These are phyloP conservation scores for Dysidea cf. avara DNA, from an alignment of 37 sponge, comb jelly and placozoan species.

Conservation along the genomic window DNA sequence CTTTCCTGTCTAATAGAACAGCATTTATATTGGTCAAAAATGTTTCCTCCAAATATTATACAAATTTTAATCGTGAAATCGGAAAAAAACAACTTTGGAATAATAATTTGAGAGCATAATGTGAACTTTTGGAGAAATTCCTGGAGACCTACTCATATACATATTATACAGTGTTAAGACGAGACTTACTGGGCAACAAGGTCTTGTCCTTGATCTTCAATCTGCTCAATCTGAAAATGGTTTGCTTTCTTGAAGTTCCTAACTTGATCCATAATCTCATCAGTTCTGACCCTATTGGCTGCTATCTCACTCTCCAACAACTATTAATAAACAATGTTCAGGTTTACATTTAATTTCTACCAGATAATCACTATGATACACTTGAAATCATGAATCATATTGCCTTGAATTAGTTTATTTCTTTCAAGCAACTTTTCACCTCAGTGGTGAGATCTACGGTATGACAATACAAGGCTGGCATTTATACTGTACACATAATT, in stretches of 20 bases:
- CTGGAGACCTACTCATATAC: too few species aligned
- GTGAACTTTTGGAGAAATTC: background rate
- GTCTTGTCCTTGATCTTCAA: slow-evolving; percentile 81
- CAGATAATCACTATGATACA: too few species aligned
- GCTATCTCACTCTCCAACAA: slow-evolving; percentile 83
- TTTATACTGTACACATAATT: background rate
- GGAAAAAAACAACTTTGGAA: too few species aligned
- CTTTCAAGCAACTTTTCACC: too few species aligned
- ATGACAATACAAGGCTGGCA: background rate
- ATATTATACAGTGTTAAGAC: too few species aligned
- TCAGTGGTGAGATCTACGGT: background rate
- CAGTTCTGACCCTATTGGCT: slow-evolving; percentile 78
- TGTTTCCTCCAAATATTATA: too few species aligned
- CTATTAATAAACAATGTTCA: slow-evolving; percentile 40
- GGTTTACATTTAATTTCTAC: too few species aligned
- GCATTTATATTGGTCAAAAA: too few species aligned
- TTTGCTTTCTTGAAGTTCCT: slow-evolving; percentile 68
- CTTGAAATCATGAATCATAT: too few species aligned
- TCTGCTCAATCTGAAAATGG: slow-evolving; percentile 86
- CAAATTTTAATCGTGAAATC: too few species aligned
- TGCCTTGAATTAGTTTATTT: too few species aligned
- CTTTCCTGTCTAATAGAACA: too few species aligned
- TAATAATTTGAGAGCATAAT: slow-evolving; percentile 4
- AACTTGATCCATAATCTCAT: slow-evolving; percentile 78
- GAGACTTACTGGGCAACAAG: slow-evolving; percentile 73